Evolutionary conservation across 2,797 vertebrate species (phyloP), one percentile per base, ranked within the genome.

Genomic region (Spinibarbus caldwelli): DNA sequence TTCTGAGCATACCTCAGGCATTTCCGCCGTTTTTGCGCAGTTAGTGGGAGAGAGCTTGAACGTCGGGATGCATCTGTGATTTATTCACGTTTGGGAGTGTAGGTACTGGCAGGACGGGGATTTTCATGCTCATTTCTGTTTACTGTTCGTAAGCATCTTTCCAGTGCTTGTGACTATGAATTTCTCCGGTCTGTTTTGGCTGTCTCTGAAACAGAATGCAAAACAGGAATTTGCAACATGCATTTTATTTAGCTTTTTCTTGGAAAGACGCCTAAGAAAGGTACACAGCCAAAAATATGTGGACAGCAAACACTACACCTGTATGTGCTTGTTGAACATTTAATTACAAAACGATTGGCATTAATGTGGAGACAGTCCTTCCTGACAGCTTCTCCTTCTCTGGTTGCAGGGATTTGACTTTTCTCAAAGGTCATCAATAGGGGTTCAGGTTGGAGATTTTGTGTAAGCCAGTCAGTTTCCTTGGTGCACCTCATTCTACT

Each of bases 91-190:
- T 64, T 43, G 34, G 31, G 71, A 85, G 31, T 78, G 66, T 70
- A 49, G 49, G 73, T 78, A 76, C 72, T 82, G 84, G 72, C 72
- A 54, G 47, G 62, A 84, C 4, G 10, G 66, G 66, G 66, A 54
- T 71, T 84, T 84, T 70, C 66, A 26, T 68, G 75, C 49, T 78
- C 12, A n/a, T 84, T 67, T 66, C 26, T 71, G 75, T 78, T 86
- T 82, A 76, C 82, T 62, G 47, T 79, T 84, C 7, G 34, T 59
- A 71, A 73, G 68, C 70, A 82, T 80, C 82, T 78, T 85, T 59
- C 12, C 34, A 73, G 29, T 36, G 34, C 29, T 52, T 57, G 36
- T 41, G 82, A 45, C 57, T 73, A 14, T 31, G 70, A 82, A 73
- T 73, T 73, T 82, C 54, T 34, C 19, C 14, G 1, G 68, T 43